Evolutionary conservation across 1,140 invertebrate species (phyloP).

Genomic region (Lepidurus packardi): DNA sequence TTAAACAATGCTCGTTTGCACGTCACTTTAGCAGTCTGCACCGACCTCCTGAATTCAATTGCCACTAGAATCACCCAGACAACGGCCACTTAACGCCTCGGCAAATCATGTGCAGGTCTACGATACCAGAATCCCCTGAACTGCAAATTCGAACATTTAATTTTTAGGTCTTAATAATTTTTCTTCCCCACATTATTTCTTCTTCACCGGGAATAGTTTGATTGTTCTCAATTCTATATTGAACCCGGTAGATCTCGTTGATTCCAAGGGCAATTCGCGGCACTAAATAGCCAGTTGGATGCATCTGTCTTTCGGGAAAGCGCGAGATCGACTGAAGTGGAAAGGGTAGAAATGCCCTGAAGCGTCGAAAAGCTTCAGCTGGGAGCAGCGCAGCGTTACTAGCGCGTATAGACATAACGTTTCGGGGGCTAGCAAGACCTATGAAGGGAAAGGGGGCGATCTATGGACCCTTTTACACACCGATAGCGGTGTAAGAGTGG

Average conservation of each 20-base stretch:
- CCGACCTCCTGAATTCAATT: not conserved
- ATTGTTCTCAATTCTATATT: too few relatives aligned
- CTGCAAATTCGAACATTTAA: too few relatives aligned
- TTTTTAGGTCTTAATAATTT: too few relatives aligned
- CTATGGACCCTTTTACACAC: too few relatives aligned
- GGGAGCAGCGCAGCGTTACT: not conserved
- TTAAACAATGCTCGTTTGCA: not conserved
- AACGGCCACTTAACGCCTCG: too few relatives aligned
- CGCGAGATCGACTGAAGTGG: not conserved
- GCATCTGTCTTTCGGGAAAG: not conserved
- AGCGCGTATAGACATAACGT: conserved; percentile 3
- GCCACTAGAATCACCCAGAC: too few relatives aligned
- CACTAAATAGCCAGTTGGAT: not conserved
- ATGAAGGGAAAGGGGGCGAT: not conserved
- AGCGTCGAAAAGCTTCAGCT: not conserved
- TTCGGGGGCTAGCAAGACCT: not conserved
- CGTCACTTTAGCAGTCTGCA: not conserved
- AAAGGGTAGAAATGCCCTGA: not conserved
- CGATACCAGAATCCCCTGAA: too few relatives aligned
- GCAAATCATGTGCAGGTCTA: too few relatives aligned
- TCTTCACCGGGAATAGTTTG: too few relatives aligned
- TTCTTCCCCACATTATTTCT: too few relatives aligned
- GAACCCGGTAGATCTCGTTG: too few relatives aligned
- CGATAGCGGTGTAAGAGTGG: too few relatives aligned
- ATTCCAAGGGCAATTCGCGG: not conserved